Conservation (phyloP, 2,888 invertebrate genomes). For the Catocala fraxini region DNA sequence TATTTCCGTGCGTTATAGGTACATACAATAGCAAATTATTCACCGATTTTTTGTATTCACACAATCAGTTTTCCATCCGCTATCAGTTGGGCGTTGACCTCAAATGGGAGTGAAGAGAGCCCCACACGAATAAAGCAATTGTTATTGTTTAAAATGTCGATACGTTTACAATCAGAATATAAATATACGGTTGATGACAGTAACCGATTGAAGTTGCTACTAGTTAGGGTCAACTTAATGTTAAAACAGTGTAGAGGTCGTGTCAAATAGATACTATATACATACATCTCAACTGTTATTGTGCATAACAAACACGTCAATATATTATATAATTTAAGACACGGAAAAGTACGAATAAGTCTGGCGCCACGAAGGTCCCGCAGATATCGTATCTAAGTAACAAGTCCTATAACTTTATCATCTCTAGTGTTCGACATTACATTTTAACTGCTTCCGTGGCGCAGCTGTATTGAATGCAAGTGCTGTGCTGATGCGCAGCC, state of each 20-base stretch:
- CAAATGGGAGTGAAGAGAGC: slow-evolving; percentile 39
- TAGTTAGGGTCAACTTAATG: slow-evolving; percentile 28
- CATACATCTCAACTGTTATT: background rate
- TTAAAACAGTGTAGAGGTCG: slow-evolving; percentile 15
- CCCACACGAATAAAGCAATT: slow-evolving; percentile 50
- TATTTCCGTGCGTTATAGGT: too few relatives aligned
- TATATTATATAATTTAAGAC: slow-evolving; percentile 12
- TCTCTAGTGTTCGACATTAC: too few relatives aligned
- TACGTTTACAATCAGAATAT: slow-evolving; percentile 32
- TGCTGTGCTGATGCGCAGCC: too few relatives aligned
- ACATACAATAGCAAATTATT: too few relatives aligned
- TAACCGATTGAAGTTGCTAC: background rate
- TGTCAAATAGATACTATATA: background rate
- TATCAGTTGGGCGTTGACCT: slow-evolving; percentile 41
- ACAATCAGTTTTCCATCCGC: slow-evolving; percentile 12
- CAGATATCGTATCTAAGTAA: too few relatives aligned
- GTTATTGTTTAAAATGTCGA: slow-evolving; percentile 55
- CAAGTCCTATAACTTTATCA: too few relatives aligned
- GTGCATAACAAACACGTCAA: background rate
- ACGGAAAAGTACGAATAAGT: too few relatives aligned
- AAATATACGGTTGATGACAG: slow-evolving; percentile 30
- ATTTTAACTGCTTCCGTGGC: too few relatives aligned
- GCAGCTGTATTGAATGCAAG: too few relatives aligned
- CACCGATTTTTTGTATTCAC: slow-evolving; percentile 15
- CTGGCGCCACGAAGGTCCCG: too few relatives aligned